A percentile compares a stretch with the other conserved stretches of the same genome.
phyloP scores from a whole-genome alignment of 2,888 invertebrate genomes.

The Drosophila rellima region DNA sequence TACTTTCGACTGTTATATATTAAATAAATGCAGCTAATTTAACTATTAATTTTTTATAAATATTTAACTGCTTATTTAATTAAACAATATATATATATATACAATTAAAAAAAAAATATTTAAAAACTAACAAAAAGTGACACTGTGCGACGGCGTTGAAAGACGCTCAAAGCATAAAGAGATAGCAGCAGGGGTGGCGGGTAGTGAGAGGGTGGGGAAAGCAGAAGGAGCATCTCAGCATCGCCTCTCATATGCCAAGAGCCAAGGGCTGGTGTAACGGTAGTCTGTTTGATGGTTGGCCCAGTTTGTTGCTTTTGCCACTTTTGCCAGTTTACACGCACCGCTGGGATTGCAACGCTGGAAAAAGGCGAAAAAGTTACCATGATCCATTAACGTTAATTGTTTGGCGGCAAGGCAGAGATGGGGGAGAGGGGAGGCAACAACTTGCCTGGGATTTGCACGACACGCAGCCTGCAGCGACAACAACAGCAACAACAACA shows the following conservation, averaged over 20 bases:
- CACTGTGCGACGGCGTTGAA: conserved; percentile 62
- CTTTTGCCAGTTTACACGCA: conserved; percentile 83
- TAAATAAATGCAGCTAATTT: too few species aligned
- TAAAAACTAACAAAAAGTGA: too few species aligned
- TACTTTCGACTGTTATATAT: too few species aligned
- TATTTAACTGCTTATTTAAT: too few species aligned
- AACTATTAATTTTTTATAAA: too few species aligned
- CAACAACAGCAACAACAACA: conserved; percentile 30
- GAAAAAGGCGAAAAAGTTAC: conserved; percentile 82
- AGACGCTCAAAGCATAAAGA: conserved; percentile 46
- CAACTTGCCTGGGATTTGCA: conserved; percentile 77
- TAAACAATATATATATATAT: too few species aligned
- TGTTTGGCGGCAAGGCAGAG: conserved; percentile 72
- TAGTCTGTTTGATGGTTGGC: conserved; percentile 40
- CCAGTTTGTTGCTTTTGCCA: conserved; percentile 74
- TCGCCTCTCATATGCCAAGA: conserved; percentile 40
- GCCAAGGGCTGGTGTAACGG: conserved; percentile 16
- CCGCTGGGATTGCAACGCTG: conserved; percentile 80
- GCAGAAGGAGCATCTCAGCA: conserved; percentile 9
- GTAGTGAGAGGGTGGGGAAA: background rate
- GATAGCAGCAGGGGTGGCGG: background rate
- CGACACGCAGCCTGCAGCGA: conserved; percentile 69
- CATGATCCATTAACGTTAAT: conserved; percentile 82
- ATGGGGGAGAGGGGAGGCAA: conserved; percentile 12
- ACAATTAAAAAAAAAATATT: too few species aligned